These are phyloP conservation scores for Galeopsomyia nigrocyanea DNA, from an alignment of 2,888 invertebrate species.

Conservation along the genomic window DNA sequence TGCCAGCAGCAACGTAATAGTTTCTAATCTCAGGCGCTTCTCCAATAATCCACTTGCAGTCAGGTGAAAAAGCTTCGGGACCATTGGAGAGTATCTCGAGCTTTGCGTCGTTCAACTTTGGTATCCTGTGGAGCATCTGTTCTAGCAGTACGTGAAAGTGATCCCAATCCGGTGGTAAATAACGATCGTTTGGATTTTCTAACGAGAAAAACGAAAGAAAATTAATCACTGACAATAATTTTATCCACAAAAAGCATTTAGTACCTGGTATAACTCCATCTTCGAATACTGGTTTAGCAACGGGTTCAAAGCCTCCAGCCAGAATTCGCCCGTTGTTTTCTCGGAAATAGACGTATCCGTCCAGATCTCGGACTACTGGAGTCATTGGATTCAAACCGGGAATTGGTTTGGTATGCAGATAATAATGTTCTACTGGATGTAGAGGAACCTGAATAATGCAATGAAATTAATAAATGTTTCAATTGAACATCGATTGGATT, in stretches of 20 bases:
- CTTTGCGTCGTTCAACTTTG: slow-evolving; percentile 80
- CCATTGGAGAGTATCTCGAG: slow-evolving; percentile 89
- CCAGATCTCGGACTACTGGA: slow-evolving; percentile 90
- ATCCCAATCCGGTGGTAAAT: slow-evolving; percentile 93
- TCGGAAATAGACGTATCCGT: slow-evolving; percentile 88
- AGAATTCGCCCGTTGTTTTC: slow-evolving; percentile 87
- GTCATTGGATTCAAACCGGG: slow-evolving; percentile 82
- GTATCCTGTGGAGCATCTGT: slow-evolving; percentile 86
- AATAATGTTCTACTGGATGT: slow-evolving; percentile 94
- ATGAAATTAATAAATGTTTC: background rate
- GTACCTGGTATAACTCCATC: slow-evolving; percentile 77
- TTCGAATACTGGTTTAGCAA: slow-evolving; percentile 91
- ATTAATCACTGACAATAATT: background rate
- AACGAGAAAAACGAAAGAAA: slow-evolving; percentile 17
- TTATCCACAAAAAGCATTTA: slow-evolving; percentile 36
- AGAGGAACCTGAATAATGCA: slow-evolving; percentile 76
- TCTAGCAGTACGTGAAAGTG: slow-evolving; percentile 93
- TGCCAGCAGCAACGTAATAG: slow-evolving; percentile 87
- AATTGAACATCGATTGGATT: no score
- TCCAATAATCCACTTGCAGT: slow-evolving; percentile 96
- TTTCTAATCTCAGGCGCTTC: slow-evolving; percentile 88
- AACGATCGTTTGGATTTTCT: slow-evolving; percentile 45
- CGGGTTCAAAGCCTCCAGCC: slow-evolving; percentile 92
- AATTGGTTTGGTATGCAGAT: slow-evolving; percentile 88
- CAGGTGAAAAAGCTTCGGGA: slow-evolving; percentile 96